Conservation (phyloP, 2,797 vertebrate species). For the Poeciliopsis infans region DNA sequence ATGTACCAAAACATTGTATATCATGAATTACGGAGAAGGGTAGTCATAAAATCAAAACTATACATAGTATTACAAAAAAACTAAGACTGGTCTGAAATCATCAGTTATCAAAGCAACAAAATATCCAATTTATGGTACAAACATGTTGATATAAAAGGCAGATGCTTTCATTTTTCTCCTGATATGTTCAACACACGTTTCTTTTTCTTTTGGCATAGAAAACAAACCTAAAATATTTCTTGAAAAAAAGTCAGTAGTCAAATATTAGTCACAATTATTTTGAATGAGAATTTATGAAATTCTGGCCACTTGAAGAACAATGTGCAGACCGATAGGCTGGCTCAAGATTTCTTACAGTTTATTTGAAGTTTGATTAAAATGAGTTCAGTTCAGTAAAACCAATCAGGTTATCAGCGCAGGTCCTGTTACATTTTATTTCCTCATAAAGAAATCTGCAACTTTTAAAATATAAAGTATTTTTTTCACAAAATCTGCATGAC, state of each 20-base stretch:
- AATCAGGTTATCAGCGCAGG: background rate
- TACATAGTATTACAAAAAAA: background rate
- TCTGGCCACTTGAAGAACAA: background rate
- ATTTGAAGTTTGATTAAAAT: background rate
- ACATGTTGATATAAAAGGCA: background rate
- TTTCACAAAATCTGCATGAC: background rate
- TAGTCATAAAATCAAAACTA: background rate
- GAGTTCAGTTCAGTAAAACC: background rate
- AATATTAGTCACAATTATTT: background rate
- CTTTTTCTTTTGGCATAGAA: background rate
- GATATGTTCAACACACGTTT: background rate
- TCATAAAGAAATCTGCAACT: background rate
- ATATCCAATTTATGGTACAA: background rate
- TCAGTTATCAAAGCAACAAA: background rate
- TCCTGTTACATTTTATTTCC: background rate
- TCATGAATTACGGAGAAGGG: background rate
- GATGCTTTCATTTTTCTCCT: background rate
- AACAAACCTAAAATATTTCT: background rate
- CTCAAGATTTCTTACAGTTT: background rate
- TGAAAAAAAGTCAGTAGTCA: background rate
- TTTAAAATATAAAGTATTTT: background rate
- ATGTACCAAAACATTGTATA: background rate
- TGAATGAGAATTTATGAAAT: background rate
- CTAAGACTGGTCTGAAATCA: background rate
- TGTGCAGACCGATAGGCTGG: background rate